These are phyloP conservation scores for Coilia nasus DNA, from an alignment of 2,797 vertebrate species.

Conservation along the genomic window DNA sequence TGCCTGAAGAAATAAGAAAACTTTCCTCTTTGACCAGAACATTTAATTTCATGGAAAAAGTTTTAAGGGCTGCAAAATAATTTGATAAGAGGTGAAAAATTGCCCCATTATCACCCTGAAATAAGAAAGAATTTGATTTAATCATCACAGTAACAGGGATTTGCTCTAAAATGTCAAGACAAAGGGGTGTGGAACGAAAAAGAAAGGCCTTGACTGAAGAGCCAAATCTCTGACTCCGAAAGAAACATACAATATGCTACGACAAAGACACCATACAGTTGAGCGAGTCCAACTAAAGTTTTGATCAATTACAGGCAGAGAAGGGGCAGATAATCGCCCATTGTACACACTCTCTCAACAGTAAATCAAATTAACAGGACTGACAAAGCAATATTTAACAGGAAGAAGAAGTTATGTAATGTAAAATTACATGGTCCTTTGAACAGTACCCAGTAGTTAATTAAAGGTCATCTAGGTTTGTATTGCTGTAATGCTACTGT, in stretches of 20 bases:
- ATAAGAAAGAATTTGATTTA: conserved; percentile 8
- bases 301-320: background rate
- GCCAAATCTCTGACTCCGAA: background rate
- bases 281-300: background rate
- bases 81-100: conserved; percentile 17
- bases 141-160: background rate
- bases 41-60: background rate
- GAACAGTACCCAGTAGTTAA: conserved; percentile 16
- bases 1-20: conserved; percentile 2
- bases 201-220: background rate
- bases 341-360: background rate
- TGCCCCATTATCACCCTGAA: conserved; percentile 3
- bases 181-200: background rate
- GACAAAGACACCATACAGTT: background rate
- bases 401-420: conserved; percentile 12
- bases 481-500: background rate
- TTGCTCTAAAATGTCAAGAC: conserved; percentile 5
- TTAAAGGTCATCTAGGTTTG: conserved; percentile 15
- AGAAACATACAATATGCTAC: background rate
- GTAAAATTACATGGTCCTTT: conserved; percentile 22
- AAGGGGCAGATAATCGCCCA: conserved; percentile 6
- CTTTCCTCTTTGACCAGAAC: background rate
- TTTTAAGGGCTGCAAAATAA: conserved; percentile 13
- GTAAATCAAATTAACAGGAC: conserved; percentile 22
- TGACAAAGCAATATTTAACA: conserved; percentile 23